Conservation (phyloP, 2,888 invertebrate species). For the Sarcophaga variegata region DNA sequence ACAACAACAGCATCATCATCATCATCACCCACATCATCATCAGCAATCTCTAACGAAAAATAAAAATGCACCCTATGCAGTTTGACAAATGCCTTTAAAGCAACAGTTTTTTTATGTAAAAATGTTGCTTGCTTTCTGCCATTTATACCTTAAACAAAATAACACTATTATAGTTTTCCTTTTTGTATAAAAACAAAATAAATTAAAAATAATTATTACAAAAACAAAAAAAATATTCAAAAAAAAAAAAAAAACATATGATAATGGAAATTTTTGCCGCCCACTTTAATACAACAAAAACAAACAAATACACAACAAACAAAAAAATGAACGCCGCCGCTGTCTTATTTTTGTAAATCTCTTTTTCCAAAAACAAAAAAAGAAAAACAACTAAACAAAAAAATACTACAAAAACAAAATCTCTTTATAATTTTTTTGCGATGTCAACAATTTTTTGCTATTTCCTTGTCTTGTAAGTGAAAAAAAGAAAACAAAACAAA, state of each 20-base stretch:
- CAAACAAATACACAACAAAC: slow-evolving; percentile 60
- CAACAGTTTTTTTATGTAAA: slow-evolving; percentile 68
- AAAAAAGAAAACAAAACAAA: slow-evolving; percentile 60
- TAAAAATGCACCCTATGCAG: slow-evolving; percentile 71
- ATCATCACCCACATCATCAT: slow-evolving; percentile 41
- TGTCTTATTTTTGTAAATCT: slow-evolving; percentile 73
- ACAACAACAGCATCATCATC: slow-evolving; percentile 5
- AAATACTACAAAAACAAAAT: slow-evolving; percentile 51
- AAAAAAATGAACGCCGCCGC: slow-evolving; percentile 72
- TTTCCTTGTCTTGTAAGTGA: slow-evolving; percentile 72
- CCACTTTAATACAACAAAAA: slow-evolving; percentile 68
- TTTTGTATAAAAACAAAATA: slow-evolving; percentile 65
- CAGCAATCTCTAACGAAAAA: slow-evolving; percentile 57
- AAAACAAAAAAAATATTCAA: slow-evolving; percentile 12
- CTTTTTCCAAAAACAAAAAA: slow-evolving; percentile 65
- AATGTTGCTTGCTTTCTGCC: slow-evolving; percentile 69
- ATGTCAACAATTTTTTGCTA: slow-evolving; percentile 80
- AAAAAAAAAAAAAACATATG: slow-evolving; percentile 44
- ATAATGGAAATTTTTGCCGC: slow-evolving; percentile 70
- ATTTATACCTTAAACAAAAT: slow-evolving; percentile 68
- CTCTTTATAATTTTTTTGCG: slow-evolving; percentile 75
- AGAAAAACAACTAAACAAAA: slow-evolving; percentile 45
- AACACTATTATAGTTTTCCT: slow-evolving; percentile 69
- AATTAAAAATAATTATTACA: background rate
- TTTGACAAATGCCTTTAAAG: slow-evolving; percentile 72